Conservation (phyloP, 2,113 vertebrate species). For the Cottus gobio region DNA sequence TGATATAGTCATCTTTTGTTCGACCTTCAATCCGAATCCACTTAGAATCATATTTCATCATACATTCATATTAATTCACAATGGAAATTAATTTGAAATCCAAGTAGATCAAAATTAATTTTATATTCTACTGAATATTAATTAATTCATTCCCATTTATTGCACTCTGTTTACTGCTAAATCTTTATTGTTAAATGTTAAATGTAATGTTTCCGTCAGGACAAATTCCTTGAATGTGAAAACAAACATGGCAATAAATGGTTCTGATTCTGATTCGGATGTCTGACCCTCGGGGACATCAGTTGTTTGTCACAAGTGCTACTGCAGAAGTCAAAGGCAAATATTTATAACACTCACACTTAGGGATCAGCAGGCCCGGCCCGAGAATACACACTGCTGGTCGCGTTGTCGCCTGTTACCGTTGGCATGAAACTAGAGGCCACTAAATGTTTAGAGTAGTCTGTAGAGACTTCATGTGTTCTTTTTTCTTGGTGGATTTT, state of each 20-base stretch:
- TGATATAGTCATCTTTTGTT: not conserved
- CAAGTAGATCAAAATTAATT: not conserved
- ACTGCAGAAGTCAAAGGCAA: not conserved
- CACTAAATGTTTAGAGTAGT: too few species aligned
- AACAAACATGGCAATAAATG: too few species aligned
- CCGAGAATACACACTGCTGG: not conserved
- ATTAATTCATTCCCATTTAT: too few species aligned
- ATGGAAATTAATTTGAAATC: not conserved
- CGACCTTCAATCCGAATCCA: constrained; percentile 3
- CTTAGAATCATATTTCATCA: not conserved
- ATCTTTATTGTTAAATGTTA: too few species aligned
- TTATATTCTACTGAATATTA: too few species aligned
- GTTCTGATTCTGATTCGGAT: too few species aligned
- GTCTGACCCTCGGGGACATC: not conserved
- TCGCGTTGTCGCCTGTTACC: not conserved
- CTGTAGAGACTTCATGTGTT: not conserved
- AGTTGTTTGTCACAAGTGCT: not conserved
- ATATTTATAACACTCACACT: not conserved
- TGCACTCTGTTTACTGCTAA: too few species aligned
- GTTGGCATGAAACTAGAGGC: not conserved
- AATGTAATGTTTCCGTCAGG: too few species aligned
- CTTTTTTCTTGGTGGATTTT: too few species aligned
- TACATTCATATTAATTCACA: not conserved
- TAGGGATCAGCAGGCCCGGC: not conserved
- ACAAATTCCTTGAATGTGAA: too few species aligned